phyloP scores from a whole-genome alignment of 2,888 invertebrate genomes.

The Leucophenga maculata region DNA sequence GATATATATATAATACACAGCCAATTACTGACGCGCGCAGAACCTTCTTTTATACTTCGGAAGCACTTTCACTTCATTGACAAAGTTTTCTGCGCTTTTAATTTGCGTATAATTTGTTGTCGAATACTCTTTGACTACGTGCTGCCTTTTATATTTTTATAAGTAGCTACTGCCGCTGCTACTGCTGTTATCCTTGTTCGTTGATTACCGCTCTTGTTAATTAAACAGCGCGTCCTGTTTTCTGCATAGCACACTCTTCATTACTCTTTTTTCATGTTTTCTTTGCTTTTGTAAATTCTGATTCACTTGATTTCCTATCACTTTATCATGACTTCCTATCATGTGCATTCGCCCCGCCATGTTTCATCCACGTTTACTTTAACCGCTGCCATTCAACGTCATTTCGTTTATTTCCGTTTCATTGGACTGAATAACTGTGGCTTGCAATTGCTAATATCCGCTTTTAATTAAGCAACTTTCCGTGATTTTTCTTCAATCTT shows the following conservation, averaged over 20 bases:
- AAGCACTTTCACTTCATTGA: too few species aligned
- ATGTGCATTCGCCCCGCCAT: background rate
- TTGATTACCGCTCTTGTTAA: conserved; percentile 4
- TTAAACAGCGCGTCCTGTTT: background rate
- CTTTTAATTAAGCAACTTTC: conserved; percentile 67
- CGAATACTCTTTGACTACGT: background rate
- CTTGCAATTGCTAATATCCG: conserved; percentile 67
- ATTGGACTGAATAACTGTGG: conserved; percentile 51
- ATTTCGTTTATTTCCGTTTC: conserved; percentile 59
- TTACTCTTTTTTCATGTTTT: background rate
- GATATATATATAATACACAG: background rate
- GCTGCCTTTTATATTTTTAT: background rate
- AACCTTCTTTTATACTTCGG: too few species aligned
- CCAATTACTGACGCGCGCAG: too few species aligned
- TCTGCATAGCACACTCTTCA: background rate
- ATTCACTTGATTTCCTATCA: conserved; percentile 55
- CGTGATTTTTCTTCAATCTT: conserved; percentile 29
- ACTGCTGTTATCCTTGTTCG: background rate
- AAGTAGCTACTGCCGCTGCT: background rate
- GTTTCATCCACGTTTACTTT: background rate
- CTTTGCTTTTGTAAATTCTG: background rate
- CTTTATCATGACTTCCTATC: conserved; percentile 51
- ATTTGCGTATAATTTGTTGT: background rate
- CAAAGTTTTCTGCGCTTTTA: background rate
- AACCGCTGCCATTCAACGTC: conserved; percentile 50